These are phyloP conservation scores for Balanococcus diminutus DNA, from an alignment of 2,888 invertebrate genomes.

Conservation along the genomic window DNA sequence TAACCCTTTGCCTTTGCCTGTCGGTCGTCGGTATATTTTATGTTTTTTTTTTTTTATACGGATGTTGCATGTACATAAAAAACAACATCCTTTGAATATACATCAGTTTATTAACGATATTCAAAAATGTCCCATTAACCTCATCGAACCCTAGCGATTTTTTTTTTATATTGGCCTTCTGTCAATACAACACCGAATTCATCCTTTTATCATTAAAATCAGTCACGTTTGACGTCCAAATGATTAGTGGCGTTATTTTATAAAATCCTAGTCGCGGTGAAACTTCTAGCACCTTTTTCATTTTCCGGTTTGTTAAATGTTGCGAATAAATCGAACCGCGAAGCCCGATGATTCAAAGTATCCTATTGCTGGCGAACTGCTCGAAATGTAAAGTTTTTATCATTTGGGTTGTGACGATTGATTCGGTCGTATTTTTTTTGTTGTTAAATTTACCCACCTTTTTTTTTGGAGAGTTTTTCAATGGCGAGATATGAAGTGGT, in stretches of 20 bases:
- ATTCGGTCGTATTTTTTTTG: not conserved
- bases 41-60: slow-evolving; percentile 51
- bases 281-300: slow-evolving; percentile 32
- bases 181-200: slow-evolving; percentile 53
- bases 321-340: not conserved
- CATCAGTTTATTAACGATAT: slow-evolving; percentile 56
- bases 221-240: slow-evolving; percentile 54
- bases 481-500: too few species aligned
- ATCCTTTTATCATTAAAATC: slow-evolving; percentile 54
- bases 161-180: slow-evolving; percentile 54
- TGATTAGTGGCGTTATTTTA: slow-evolving; percentile 54
- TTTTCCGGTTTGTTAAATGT: slow-evolving; percentile 35
- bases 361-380: not conserved
- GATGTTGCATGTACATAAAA: slow-evolving; percentile 49
- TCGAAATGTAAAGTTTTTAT: slow-evolving; percentile 8
- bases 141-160: slow-evolving; percentile 48
- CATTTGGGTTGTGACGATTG: not conserved
- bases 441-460: too few species aligned
- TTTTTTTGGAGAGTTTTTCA: not conserved
- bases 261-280: not conserved
- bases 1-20: slow-evolving; percentile 49
- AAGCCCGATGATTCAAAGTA: too few species aligned
- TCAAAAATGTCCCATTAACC: slow-evolving; percentile 56
- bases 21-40: slow-evolving; percentile 46
- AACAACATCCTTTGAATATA: slow-evolving; percentile 54